Percentiles rank a stretch among this genome's conserved stretches.
Conservation (phyloP, 2,888 invertebrate species). For the Caenorhabditis drosophilae region DNA sequence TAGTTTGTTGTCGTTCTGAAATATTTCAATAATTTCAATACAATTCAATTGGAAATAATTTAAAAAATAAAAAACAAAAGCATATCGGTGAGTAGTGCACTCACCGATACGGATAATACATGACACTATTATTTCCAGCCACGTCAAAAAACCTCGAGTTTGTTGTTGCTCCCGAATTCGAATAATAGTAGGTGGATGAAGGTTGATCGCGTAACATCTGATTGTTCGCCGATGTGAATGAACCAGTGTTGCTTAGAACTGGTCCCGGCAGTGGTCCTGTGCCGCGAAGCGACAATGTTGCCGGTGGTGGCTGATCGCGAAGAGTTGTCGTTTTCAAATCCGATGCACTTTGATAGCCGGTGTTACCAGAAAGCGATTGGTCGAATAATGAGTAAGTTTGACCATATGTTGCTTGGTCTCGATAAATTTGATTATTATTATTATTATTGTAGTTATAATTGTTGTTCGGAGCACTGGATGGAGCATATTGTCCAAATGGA, state of each 20-base stretch:
- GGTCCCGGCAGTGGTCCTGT: slow-evolving; percentile 42
- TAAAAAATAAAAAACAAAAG: no score
- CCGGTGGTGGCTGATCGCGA: slow-evolving; percentile 30
- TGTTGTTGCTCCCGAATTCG: slow-evolving; percentile 9
- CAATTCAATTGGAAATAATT: no score
- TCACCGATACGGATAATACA: slow-evolving; percentile 54
- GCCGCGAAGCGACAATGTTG: slow-evolving; percentile 22
- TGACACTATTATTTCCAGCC: slow-evolving; percentile 36
- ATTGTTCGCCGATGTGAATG: slow-evolving; percentile 9
- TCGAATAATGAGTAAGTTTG: slow-evolving; percentile 27
- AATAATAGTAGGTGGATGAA: slow-evolving; percentile 16
- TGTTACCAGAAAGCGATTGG: slow-evolving; percentile 21
- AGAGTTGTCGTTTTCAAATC: slow-evolving; percentile 43
- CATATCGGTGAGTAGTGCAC: no score
- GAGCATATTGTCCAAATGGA: slow-evolving; percentile 34
- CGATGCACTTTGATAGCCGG: slow-evolving; percentile 33
- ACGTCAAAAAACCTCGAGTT: slow-evolving; percentile 40
- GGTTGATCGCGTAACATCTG: slow-evolving; percentile 23
- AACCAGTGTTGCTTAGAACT: slow-evolving; percentile 8
- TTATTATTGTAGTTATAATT: no score
- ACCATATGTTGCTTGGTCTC: slow-evolving; percentile 15
- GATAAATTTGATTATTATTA: slow-evolving; percentile 22
- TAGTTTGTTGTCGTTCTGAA: no score
- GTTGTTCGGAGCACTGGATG: slow-evolving; percentile 4
- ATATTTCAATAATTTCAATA: no score